These are phyloP conservation scores for Lepus timidus DNA, from an alignment of 2,113 vertebrate genomes.

Conservation along the genomic window DNA sequence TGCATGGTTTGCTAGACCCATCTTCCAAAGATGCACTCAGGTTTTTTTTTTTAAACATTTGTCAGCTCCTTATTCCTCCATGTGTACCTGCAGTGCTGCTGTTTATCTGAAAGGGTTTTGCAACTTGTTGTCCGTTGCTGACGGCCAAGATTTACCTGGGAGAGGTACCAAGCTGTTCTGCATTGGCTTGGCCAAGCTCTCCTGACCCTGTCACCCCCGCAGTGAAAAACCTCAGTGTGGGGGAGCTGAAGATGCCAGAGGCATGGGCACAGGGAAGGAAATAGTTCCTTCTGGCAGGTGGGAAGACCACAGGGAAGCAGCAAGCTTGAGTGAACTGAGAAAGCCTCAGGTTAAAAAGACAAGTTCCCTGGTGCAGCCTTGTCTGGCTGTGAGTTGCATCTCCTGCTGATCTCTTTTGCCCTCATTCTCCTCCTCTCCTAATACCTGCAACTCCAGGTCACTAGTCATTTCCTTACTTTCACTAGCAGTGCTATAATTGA, in stretches of 20 bases:
- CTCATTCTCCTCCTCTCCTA: too few species aligned
- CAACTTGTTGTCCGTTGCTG: not conserved
- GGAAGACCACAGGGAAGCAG: not conserved
- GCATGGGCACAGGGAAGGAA: not conserved
- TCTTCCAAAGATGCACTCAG: conserved; percentile 11
- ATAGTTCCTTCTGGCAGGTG: not conserved
- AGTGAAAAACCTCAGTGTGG: not conserved
- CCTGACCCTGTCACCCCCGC: not conserved
- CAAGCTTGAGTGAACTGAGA: not conserved
- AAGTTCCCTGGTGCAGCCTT: not conserved
- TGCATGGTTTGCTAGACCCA: conserved; percentile 1
- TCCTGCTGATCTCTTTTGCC: not conserved
- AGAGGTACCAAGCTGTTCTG: not conserved
- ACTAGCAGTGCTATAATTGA: not conserved
- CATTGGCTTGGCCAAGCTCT: not conserved
- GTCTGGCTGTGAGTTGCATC: not conserved
- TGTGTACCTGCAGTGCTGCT: not conserved
- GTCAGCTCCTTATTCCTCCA: not conserved
- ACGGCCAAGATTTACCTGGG: not conserved
- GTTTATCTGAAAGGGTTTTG: too few species aligned
- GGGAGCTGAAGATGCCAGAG: not conserved
- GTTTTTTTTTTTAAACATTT: not conserved
- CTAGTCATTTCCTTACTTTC: not conserved
- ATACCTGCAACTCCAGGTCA: not conserved
- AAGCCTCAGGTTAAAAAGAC: not conserved